Evolutionary conservation across 2,797 vertebrate species (phyloP), one percentile per base, ranked within the genome.

Genomic region (Sparus aurata): DNA sequence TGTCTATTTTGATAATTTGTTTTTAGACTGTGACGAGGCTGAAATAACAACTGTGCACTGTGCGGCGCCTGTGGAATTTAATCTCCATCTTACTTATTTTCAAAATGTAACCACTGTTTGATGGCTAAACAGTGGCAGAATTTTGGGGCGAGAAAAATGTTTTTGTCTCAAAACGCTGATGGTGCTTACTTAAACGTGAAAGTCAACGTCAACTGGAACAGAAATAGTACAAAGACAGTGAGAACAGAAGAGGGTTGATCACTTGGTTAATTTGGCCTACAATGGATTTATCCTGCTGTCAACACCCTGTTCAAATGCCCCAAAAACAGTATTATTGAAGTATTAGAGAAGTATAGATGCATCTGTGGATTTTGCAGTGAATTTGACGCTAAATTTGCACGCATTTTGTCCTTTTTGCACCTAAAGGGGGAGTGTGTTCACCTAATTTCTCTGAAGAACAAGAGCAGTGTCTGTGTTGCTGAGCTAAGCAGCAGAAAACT

Each of bases 401-500:
- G 22, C 10, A 18, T 53, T 73, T 23, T 52, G 3, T 22, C 58
- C 18, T 49, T 60, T 15, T 54, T 22, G 0, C 58, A 34, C 18
- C 46, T 57, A 47, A 45, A 9, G 41, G 58, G 12, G 46, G 43
- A 64, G 38, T 45, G 11, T 66, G 49, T 77, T 47, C 12, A 22
- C 17, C 52, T 64, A 8, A 10, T 16, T 41, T 69, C 41, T 80
- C 22, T 43, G 5, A 62, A 53, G 67, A 46, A 53, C 25, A 64
- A 53, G 4, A 71, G 43, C n/a, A 41, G 43, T 27, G 46, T 65
- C 47, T 1, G 18, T 47, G 30, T 15, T 66, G 50, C 23, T 60
- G 20, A 77, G 50, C 7, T 57, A 66, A 2, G 63, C 0, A 27
- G 18, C 54, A 54, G n/a, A 63, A 67, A 57, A 23, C 4, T 30